These are phyloP conservation scores for Otocyon megalotis DNA, from an alignment of 2,113 vertebrate genomes.

Conservation along the genomic window DNA sequence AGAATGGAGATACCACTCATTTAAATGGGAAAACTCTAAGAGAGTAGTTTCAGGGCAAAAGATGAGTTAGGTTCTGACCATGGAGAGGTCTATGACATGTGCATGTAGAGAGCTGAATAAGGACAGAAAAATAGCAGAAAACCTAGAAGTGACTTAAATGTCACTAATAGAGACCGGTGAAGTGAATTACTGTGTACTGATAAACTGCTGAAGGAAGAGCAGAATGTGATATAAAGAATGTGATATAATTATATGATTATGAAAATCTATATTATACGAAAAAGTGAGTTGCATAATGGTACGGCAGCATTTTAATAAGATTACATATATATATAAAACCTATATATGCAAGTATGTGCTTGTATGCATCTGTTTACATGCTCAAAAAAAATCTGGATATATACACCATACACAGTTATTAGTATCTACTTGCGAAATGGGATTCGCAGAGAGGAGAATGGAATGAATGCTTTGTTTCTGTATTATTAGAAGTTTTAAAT, in stretches of 20 bases:
- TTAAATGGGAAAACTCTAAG: not conserved
- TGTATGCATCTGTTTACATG: not conserved
- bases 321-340: not conserved
- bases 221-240: not conserved
- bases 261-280: not conserved
- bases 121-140: not conserved
- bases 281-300: not conserved
- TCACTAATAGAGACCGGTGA: not conserved
- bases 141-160: not conserved
- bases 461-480: not conserved
- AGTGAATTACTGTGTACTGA: not conserved
- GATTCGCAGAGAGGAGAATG: not conserved
- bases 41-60: not conserved
- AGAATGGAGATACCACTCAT: too few relatives aligned
- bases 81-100: too few relatives aligned
- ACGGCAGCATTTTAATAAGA: not conserved
- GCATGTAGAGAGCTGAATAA: not conserved
- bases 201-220: not conserved
- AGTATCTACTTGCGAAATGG: not conserved
- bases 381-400: not conserved
- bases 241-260: not conserved
- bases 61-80: not conserved
- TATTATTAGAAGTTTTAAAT: slow-evolving; percentile 19
- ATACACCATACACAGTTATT: not conserved
- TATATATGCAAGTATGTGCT: too few relatives aligned